Evolutionary conservation across 2,113 vertebrate genomes (phyloP).

Genomic region (Spheniscus mendiculus): DNA sequence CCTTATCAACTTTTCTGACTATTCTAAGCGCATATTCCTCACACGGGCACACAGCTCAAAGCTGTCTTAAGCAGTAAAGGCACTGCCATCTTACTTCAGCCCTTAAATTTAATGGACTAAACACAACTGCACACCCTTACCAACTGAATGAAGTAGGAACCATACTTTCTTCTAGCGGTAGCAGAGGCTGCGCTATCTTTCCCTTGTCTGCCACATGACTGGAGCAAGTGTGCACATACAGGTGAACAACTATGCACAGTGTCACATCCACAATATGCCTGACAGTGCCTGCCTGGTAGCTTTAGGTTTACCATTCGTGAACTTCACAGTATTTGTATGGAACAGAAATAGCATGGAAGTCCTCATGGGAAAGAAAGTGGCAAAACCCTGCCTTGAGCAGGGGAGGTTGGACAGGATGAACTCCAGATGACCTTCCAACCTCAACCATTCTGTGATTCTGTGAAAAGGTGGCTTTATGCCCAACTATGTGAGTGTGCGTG

Average conservation of each 20-base stretch:
- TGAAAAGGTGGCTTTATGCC: not conserved
- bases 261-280: not conserved
- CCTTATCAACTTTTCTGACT: not conserved
- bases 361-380: not conserved
- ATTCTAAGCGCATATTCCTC: not conserved
- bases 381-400: not conserved
- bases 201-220: not conserved
- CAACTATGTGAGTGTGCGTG: not conserved
- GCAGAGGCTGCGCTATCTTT: not conserved
- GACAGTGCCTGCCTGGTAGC: not conserved
- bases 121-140: not conserved
- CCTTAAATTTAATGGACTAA: not conserved
- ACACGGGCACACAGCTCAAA: not conserved
- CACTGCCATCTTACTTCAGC: not conserved
- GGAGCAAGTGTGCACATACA: not conserved
- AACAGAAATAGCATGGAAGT: not conserved
- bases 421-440: not conserved
- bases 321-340: not conserved
- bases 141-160: not conserved
- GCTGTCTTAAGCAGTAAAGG: not conserved
- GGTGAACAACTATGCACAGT: not conserved
- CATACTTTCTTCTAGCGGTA: not conserved
- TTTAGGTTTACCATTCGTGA: accelerated
- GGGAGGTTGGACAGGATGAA: not conserved
- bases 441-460: not conserved